Evolutionary conservation across 2,113 vertebrate species (phyloP).

Genomic region (Grallaria varia): DNA sequence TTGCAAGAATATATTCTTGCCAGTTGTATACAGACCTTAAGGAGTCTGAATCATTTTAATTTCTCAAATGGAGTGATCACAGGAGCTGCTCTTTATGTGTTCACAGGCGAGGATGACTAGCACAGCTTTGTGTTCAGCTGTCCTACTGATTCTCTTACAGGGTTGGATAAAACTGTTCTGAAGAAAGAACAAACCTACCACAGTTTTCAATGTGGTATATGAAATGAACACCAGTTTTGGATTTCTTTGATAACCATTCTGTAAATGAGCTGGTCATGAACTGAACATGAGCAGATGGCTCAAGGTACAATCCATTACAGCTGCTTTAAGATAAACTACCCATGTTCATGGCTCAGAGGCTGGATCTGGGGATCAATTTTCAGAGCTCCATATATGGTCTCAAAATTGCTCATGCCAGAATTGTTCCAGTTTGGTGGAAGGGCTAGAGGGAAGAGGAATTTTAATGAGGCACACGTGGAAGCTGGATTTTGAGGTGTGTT

Average conservation of each 20-base stretch:
- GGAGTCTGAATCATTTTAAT: not conserved
- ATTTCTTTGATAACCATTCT: not conserved
- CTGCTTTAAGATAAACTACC: not conserved
- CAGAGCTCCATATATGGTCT: slow-evolving; percentile 21
- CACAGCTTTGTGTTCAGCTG: not conserved
- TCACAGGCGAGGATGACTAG: not conserved
- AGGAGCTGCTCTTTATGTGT: not conserved
- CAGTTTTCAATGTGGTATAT: not conserved
- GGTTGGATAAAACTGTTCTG: not conserved
- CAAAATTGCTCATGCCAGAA: not conserved
- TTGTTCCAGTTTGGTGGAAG: not conserved
- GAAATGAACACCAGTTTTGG: not conserved
- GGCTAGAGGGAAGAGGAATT: not conserved
- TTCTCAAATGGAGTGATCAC: not conserved
- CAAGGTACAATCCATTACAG: not conserved
- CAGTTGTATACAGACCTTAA: not conserved
- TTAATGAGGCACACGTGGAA: not conserved
- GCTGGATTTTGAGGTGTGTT: not conserved
- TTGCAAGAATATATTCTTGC: not conserved
- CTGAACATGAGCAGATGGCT: not conserved
- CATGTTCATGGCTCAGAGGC: not conserved
- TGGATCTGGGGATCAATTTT: not conserved
- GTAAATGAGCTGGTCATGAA: not conserved
- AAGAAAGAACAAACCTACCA: not conserved
- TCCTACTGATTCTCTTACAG: not conserved